Evolutionary conservation across 2,888 invertebrate genomes (phyloP).

Genomic region (Priocnemis perturbator): DNA sequence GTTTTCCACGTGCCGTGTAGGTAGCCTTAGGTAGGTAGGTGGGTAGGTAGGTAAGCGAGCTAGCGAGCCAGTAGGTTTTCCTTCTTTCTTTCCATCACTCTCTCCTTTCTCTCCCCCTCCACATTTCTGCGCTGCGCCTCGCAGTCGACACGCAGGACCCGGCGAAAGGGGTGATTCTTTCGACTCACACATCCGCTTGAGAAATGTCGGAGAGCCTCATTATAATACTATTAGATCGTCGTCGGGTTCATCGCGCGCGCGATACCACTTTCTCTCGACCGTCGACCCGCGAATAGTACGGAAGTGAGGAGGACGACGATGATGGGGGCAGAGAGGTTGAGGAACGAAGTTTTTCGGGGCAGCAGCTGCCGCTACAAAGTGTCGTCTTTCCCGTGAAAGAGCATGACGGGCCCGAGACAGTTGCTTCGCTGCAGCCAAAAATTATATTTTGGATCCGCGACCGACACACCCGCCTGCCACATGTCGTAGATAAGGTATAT

Average conservation of each 20-base stretch:
- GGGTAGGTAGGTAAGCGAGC: too few species aligned
- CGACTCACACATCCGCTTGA: neutral
- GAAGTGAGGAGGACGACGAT: neutral
- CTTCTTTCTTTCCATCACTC: conserved; percentile 15
- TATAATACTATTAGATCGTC: conserved; percentile 31
- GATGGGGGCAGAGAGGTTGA: conserved; percentile 2
- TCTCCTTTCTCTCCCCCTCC: neutral
- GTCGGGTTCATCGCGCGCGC: neutral
- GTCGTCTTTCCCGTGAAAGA: conserved; percentile 47
- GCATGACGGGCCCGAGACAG: conserved; percentile 22
- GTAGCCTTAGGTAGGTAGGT: conserved; percentile 10
- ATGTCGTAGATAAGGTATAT: conserved; percentile 46
- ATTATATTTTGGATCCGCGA: conserved; percentile 38
- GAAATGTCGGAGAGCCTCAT: conserved; percentile 21
- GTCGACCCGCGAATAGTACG: neutral
- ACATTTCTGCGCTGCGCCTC: neutral
- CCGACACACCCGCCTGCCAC: conserved; percentile 57
- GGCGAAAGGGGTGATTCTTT: conserved; percentile 1
- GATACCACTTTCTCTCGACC: neutral
- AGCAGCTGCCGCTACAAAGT: conserved; percentile 48
- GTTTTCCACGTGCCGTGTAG: conserved; percentile 35
- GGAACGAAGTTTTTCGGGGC: conserved; percentile 18
- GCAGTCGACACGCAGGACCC: neutral
- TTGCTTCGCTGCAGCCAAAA: conserved; percentile 38
- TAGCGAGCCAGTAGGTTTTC: too few species aligned